Base-by-base conservation (phyloP, 2,888 invertebrate species). In the Pyralis farinalis region DNA sequence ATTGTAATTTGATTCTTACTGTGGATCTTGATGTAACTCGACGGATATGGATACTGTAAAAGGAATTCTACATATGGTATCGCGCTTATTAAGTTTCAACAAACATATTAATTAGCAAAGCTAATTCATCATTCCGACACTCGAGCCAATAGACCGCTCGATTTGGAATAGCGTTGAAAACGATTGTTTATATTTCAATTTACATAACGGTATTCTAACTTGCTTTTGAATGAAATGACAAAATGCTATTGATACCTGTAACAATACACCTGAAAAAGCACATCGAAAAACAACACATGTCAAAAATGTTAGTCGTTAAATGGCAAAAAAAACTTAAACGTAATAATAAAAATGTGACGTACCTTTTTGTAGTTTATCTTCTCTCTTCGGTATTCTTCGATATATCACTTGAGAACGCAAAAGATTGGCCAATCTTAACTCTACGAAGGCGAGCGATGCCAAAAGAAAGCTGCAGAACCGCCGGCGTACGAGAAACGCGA, bases 371-470 rank as follows among this genome's bases (percentile, higher is more conserved):
- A 7, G 51, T 63, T 66, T 66, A 63, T 74, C 59, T 76, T 70
- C 58, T 47, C 44, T 62, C 46, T 63, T 16, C 3, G 4, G 2
- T 16, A 16, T 16, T 62, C 46, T 63, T 63, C 62, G 55, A 46
- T 47, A 49, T 38, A 58, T 66, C 70, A 61, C 59, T 60, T 62
- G 71, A 66, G 16, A 64, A 54, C 70, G 64, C 63, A 51, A 67
- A 68, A 64, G 75, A 84, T 83, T 84, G 84, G 83, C 83, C 85
- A 84, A 83, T 76, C 78, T 82, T 84, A 80, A 37, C 51, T 61
- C 62, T 58, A 58, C 55, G 61, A 53, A 58, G 48, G 54, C 53
- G 51, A 59, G 70, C 76, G 74, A 69, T 63, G 72, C 71, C 75
- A 81, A 85, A 83, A 78, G 76, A 77, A 83, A 82, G 77, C 68